Conservation (phyloP, 1,140 invertebrate genomes). For the Galendromus occidentalis region DNA sequence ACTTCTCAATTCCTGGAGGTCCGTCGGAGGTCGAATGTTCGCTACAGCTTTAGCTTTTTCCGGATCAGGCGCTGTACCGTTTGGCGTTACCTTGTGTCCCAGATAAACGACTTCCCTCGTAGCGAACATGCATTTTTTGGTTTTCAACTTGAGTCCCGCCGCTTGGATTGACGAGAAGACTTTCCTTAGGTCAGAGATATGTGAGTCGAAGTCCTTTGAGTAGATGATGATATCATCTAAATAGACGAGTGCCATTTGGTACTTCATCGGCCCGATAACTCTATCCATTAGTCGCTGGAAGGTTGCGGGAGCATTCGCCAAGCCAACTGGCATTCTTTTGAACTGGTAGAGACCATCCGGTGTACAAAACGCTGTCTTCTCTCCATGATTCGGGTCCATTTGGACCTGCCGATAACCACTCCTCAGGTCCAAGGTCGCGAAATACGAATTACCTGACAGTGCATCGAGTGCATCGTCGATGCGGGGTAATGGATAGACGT, state of each 20-base stretch:
- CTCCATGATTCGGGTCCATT: constrained; percentile 23
- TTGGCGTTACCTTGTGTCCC: constrained; percentile 13
- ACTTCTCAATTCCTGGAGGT: constrained; percentile 6
- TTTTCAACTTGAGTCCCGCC: constrained; percentile 13
- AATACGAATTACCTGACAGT: constrained; percentile 16
- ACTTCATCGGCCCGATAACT: constrained; percentile 22
- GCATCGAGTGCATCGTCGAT: constrained; percentile 25
- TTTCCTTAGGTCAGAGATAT: constrained; percentile 8
- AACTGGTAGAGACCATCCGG: constrained; percentile 26
- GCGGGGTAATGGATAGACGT: constrained; percentile 27
- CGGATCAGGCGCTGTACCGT: constrained; percentile 17
- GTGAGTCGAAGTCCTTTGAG: constrained; percentile 12
- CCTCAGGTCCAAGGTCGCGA: neutral
- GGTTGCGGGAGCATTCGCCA: constrained; percentile 26
- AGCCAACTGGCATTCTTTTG: constrained; percentile 28
- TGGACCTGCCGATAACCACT: constrained; percentile 31
- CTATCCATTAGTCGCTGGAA: constrained; percentile 28
- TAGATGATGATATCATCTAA: constrained; percentile 22
- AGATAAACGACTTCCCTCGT: constrained; percentile 15
- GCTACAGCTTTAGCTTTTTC: constrained; percentile 15
- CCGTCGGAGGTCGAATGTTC: constrained; percentile 14
- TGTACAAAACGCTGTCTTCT: constrained; percentile 31
- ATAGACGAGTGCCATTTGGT: constrained; percentile 18
- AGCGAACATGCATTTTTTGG: constrained; percentile 17
- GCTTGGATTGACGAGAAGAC: constrained; percentile 2